Evolutionary conservation across 1,140 invertebrate species (phyloP), one percentile per base, ranked within the genome.

Genomic region (Paraescarpia echinospica): DNA sequence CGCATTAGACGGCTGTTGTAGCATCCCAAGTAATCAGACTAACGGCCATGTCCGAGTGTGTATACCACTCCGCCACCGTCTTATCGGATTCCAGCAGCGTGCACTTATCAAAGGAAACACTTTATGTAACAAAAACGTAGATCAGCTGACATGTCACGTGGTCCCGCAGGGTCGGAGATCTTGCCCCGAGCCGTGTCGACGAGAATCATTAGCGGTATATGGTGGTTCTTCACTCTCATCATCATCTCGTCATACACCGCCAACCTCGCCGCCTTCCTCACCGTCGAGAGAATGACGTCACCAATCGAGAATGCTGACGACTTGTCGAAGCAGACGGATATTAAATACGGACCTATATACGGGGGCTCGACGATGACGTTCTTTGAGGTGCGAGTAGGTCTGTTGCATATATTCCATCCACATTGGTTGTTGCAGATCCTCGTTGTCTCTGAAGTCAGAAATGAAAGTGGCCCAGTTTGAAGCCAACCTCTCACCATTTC

Each of bases 151-250:
- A 77, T 77, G 59, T 77, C 59, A 77, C 59, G 59, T 77, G 59
- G 4, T 27, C 59, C 59, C 27, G 31, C 91, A 94, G 94, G 96
- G 0, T 95, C 95, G 12, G 96, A 96, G 92, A 93, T 96, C 14
- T 95, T 94, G 93, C 96, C 96, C 0, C 92, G 95, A 88, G 95
- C 95, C 18, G 93, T 95, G 41, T 96, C 95, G 12, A 96, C 95
- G 14, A 93, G 96, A 35, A 95, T 96, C 33, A 95, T 96, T 2
- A 95, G 95, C 33, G 95, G 95, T 31, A 99, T 99, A 93, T 99
- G 99, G 99, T 99, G 99, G 98, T 99, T 99, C 96, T 99, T 99
- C 96, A 99, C 99, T 0, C 97, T 99, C 33, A 99, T 99, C 95
- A 99, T 99, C 95, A 98, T 99, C 93, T 99, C 98, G 0, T 99